phyloP scores from a whole-genome alignment of 2,797 vertebrate species.

The Galago senegalensis region DNA sequence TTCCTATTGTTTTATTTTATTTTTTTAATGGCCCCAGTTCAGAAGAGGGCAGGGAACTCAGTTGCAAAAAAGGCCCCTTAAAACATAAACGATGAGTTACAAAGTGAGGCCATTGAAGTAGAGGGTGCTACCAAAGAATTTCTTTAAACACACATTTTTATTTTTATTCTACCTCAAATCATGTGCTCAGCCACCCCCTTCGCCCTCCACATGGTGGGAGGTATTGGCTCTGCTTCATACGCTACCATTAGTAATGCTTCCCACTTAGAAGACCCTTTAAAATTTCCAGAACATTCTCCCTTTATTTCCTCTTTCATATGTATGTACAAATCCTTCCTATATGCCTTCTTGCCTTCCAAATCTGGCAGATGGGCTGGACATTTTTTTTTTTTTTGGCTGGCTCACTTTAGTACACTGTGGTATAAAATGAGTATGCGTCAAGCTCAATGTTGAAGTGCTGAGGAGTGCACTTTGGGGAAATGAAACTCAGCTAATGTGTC shows the following conservation, averaged over 20 bases:
- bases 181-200: rapidly evolving
- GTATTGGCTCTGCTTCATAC: background rate
- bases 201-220: background rate
- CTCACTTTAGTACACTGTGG: background rate
- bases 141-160: background rate
- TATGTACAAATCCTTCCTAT: background rate
- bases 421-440: background rate
- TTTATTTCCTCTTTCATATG: background rate
- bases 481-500: constrained; percentile 74
- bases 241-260: background rate
- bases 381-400: background rate
- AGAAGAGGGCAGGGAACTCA: background rate
- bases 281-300: background rate
- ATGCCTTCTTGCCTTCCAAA: background rate
- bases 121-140: background rate
- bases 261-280: background rate
- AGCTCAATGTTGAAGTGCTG: constrained; percentile 58
- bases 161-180: background rate
- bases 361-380: background rate
- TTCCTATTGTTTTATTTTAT: background rate
- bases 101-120: background rate
- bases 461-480: constrained; percentile 78
- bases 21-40: background rate
- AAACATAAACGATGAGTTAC: background rate
- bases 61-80: background rate